Conservation (phyloP, 2,113 vertebrate species). For the Muscicapa adusta region DNA sequence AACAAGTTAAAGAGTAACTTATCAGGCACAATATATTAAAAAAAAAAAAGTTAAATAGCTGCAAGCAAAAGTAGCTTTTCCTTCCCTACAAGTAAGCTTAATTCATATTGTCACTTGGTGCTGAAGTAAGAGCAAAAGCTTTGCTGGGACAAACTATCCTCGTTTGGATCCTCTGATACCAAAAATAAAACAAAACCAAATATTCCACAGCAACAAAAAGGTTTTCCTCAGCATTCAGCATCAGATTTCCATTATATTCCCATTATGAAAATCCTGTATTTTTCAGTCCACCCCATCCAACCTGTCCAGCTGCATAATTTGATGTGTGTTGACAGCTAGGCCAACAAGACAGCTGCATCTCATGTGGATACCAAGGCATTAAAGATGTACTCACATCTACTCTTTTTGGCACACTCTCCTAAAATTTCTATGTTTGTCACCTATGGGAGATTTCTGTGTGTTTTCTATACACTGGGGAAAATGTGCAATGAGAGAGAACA, state of each 20-base stretch:
- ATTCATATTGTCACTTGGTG: not conserved
- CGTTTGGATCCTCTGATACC: not conserved
- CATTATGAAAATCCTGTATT: fast-evolving
- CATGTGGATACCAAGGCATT: not conserved
- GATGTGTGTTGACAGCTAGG: not conserved
- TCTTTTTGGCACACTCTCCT: not conserved
- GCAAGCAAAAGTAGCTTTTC: not conserved
- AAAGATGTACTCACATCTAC: not conserved
- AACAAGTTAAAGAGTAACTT: not conserved
- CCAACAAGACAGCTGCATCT: not conserved
- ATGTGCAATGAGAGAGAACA: not conserved
- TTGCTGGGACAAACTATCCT: not conserved
- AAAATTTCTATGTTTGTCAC: not conserved
- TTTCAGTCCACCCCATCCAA: not conserved
- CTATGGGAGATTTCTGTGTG: not conserved
- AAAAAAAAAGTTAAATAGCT: not conserved
- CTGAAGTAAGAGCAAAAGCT: not conserved
- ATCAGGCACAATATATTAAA: not conserved
- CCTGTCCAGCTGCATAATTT: not conserved
- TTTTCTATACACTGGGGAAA: not conserved
- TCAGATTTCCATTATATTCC: not conserved
- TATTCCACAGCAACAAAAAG: not conserved
- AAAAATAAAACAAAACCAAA: not conserved
- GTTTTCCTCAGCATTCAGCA: not conserved
- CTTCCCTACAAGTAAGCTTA: not conserved